Evolutionary conservation across 2,797 vertebrate genomes (phyloP).

Genomic region (Botia almorhae): DNA sequence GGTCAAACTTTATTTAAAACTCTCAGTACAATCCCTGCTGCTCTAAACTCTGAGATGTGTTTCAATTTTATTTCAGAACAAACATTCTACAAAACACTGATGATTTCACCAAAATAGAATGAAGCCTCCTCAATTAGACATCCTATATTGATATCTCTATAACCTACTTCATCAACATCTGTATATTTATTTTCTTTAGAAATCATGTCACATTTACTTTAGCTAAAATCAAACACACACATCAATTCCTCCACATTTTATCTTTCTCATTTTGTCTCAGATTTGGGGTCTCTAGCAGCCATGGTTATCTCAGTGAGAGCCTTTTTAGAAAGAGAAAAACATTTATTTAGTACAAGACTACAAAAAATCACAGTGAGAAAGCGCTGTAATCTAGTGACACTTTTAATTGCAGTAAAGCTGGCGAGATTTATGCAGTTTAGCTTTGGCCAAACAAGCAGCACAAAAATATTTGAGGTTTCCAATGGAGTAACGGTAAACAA

Average conservation of each 20-base stretch:
- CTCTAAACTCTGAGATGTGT: conserved; percentile 1
- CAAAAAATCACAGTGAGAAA: too few relatives aligned
- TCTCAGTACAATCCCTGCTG: conserved; percentile 34
- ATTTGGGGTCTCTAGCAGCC: not conserved
- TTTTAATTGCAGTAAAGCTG: not conserved
- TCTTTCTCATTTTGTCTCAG: not conserved
- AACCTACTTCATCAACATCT: too few relatives aligned
- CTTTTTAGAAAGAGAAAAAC: too few relatives aligned
- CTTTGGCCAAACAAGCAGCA: not conserved
- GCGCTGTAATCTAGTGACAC: not conserved
- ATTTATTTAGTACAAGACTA: too few relatives aligned
- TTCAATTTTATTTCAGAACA: conserved; percentile 75
- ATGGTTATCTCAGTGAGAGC: not conserved
- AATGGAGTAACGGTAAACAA: too few relatives aligned
- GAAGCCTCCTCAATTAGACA: too few relatives aligned
- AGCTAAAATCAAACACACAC: too few relatives aligned
- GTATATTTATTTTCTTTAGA: too few relatives aligned
- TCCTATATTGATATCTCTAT: too few relatives aligned
- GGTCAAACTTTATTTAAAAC: conserved; percentile 59
- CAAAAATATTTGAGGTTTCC: too few relatives aligned
- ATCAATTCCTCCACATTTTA: not conserved
- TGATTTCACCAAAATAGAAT: too few relatives aligned
- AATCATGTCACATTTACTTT: too few relatives aligned
- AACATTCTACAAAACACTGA: conserved; percentile 58
- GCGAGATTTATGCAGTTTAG: not conserved